A percentile compares a stretch with the other conserved stretches of the same genome.
Evolutionary conservation across 2,888 invertebrate species (phyloP).

Genomic region (Gymnocheta viridis): DNA sequence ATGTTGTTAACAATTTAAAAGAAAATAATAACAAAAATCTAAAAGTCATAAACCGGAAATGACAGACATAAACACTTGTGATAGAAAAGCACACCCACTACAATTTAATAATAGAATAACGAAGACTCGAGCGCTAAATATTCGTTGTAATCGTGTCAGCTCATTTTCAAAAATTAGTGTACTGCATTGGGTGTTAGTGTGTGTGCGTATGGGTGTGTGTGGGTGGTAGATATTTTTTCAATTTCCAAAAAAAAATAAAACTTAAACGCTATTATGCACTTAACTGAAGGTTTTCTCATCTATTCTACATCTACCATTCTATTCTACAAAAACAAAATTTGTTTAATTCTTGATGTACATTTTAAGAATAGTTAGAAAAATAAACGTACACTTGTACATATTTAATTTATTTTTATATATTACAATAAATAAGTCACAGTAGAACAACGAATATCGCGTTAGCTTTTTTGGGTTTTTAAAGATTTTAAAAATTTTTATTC

Average conservation of each 20-base stretch:
- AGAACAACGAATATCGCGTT: background rate
- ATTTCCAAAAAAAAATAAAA: slow-evolving; percentile 48
- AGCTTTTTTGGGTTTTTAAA: no score
- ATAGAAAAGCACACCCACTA: background rate
- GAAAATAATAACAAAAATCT: background rate
- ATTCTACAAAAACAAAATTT: slow-evolving; percentile 31
- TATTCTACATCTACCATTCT: slow-evolving; percentile 18
- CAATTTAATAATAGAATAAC: background rate
- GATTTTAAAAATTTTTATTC: no score
- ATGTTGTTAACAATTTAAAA: background rate
- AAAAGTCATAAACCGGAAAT: slow-evolving; percentile 34
- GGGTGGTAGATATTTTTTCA: background rate
- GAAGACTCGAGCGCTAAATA: background rate
- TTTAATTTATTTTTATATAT: background rate
- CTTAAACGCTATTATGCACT: slow-evolving; percentile 73
- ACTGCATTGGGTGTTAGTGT: slow-evolving; percentile 12
- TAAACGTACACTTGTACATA: background rate
- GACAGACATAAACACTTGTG: slow-evolving; percentile 7
- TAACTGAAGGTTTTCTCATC: slow-evolving; percentile 72
- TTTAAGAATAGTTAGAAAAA: slow-evolving; percentile 7
- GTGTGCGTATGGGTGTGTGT: background rate
- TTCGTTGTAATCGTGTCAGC: background rate
- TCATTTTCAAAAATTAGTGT: slow-evolving; percentile 39
- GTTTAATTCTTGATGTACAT: slow-evolving; percentile 48
- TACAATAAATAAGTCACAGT: slow-evolving; percentile 14